Base-by-base conservation (phyloP, 2,113 vertebrate species). In the Alectura lathami region DNA sequence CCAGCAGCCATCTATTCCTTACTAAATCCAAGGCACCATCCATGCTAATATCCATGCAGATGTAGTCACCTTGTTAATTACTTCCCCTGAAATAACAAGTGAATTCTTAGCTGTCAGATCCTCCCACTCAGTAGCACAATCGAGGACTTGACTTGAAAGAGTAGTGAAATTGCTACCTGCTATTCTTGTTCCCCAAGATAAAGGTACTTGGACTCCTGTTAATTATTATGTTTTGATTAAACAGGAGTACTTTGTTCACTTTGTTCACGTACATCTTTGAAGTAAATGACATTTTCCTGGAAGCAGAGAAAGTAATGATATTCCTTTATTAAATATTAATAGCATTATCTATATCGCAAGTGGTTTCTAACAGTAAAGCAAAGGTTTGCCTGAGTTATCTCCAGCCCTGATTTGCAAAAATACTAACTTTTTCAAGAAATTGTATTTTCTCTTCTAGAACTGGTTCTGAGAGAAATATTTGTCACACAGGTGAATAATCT, bases 201-300 rank as follows among this genome's bases (percentile, higher is more conserved):
- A 91, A 56, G 57, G 51, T 84, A 72, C 56, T 84, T 81, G 57
- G 69, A 64, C 21, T 92, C 57, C 40, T 87, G 30, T 85, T 95
- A 96, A 96, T 94, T 93, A 96, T 84, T 86, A 57, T 93, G 91
- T 94, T 94, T 96, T 94, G 93, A 93, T 96, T 94, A 96, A 95
- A 53, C 66, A 76, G 38, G 22, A 85, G 6, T 62, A 66, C 36
- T 94, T 94, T 79, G 17, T 88, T 96, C 86, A 57, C 66, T 94
- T 93, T 84, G 13, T 84, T 93, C 94, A 24, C 50, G 53, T 38
- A 79, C 13, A 42, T 8, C 48, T 95, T 92, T 79, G 81, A 92
- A 93, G 57, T 16, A 89, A 91, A 72, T 48, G 6, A 77, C 29
- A 22, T 86, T 95, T 91, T 89, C 82, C 66, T 93, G 45, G 57